Evolutionary conservation across 2,888 invertebrate species (phyloP).

Genomic region (Lobophora halterata): DNA sequence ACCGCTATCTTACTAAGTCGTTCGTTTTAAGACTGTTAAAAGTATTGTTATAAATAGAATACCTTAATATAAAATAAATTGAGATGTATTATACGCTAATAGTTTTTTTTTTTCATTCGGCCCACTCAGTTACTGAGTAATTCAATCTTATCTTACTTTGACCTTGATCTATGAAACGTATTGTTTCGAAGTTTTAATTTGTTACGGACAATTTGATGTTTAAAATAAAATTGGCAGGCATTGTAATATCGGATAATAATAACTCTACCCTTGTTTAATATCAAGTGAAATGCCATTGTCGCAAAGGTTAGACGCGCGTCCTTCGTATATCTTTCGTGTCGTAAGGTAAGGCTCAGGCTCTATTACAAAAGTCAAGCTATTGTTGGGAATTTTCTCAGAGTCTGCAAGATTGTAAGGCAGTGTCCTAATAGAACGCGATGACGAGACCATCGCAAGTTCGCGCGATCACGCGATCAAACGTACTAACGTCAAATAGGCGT

Average conservation of each 20-base stretch:
- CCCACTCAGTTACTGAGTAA: constrained; percentile 30
- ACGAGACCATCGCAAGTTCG: too few species aligned
- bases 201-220: constrained; percentile 27
- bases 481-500: too few species aligned
- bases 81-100: constrained; percentile 36
- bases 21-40: constrained; percentile 79
- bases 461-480: too few species aligned
- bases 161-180: constrained; percentile 33
- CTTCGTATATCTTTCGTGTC: constrained; percentile 35
- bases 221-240: constrained; percentile 27
- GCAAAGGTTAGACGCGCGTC: constrained; percentile 42
- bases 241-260: constrained; percentile 27
- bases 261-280: constrained; percentile 14
- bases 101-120: constrained; percentile 22
- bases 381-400: constrained; percentile 37
- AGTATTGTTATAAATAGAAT: constrained; percentile 75
- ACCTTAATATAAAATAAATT: constrained; percentile 74
- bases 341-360: constrained; percentile 32
- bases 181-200: constrained; percentile 31
- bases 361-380: constrained; percentile 40
- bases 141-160: constrained; percentile 22
- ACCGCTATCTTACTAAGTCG: constrained; percentile 74
- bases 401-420: constrained; percentile 27
- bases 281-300: constrained; percentile 40
- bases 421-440: too few species aligned